A percentile compares a stretch with the other conserved stretches of the same genome.
phyloP scores from a whole-genome alignment of 2,797 vertebrate species.

The Eulemur rubriventer region DNA sequence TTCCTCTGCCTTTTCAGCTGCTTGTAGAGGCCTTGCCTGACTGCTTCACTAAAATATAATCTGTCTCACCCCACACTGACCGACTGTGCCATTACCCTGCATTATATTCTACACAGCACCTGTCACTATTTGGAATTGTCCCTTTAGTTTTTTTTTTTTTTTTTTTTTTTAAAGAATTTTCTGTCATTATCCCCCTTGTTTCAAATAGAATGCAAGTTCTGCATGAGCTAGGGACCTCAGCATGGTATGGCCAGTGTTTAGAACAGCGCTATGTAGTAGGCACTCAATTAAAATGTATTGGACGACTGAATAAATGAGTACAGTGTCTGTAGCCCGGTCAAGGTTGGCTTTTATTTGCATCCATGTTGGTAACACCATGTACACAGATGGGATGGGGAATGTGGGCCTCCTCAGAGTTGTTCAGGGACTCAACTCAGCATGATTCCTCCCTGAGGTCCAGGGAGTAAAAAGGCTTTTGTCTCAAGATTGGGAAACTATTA shows the following conservation, averaged over 20 bases:
- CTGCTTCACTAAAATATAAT: neutral
- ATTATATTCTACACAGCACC: neutral
- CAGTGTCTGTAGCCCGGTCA: neutral
- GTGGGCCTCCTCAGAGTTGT: neutral
- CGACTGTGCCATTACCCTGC: neutral
- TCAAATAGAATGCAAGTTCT: neutral
- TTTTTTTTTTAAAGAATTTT: neutral
- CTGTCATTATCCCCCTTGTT: neutral
- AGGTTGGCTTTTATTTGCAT: neutral
- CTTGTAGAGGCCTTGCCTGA: neutral
- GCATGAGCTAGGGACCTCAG: neutral
- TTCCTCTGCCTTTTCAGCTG: neutral
- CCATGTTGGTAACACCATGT: neutral
- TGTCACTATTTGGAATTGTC: neutral
- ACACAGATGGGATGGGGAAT: neutral
- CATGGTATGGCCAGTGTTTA: neutral
- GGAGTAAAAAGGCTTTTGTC: conserved; percentile 21
- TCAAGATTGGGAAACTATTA: neutral
- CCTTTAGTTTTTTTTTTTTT: neutral
- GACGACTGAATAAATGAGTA: neutral
- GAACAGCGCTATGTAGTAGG: neutral
- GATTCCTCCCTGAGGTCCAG: neutral
- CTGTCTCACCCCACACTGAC: neutral
- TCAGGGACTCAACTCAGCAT: neutral
- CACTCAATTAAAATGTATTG: neutral